Percentiles rank a stretch among this genome's conserved stretches.
Evolutionary conservation across 2,113 vertebrate species (phyloP).

Genomic region (Saccopteryx bilineata): DNA sequence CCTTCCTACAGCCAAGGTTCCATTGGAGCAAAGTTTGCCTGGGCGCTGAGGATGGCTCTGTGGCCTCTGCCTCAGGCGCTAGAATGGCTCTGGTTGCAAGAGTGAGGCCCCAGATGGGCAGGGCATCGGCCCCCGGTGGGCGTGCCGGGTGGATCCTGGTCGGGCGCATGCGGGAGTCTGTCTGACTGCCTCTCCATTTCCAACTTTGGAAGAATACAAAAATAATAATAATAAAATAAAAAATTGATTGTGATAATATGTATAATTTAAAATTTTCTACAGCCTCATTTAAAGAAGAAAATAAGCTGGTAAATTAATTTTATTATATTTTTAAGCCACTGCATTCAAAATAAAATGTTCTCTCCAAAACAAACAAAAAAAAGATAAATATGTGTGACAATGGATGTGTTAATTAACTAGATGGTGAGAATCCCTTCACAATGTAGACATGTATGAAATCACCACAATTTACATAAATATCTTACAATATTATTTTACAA

Average conservation of each 20-base stretch:
- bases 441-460: neutral
- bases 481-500: neutral
- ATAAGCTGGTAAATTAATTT: slow-evolving; percentile 34
- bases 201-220: no score
- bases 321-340: slow-evolving; percentile 46
- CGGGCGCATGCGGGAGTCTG: no score
- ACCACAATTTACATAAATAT: neutral
- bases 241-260: slow-evolving; percentile 11
- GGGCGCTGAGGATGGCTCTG: no score
- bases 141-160: no score
- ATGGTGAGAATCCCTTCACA: neutral
- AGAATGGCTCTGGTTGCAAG: no score
- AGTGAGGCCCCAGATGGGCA: no score
- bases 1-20: no score
- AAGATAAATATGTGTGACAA: neutral
- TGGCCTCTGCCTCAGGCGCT: no score
- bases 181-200: no score
- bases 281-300: slow-evolving; percentile 21
- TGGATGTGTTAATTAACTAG: neutral
- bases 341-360: slow-evolving; percentile 26
- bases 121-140: no score
- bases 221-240: neutral
- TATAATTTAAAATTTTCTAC: slow-evolving; percentile 42
- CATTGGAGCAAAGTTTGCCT: no score
- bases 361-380: neutral